Evolutionary conservation across 2,888 invertebrate species (phyloP), one percentile per base, ranked within the genome.

Genomic region (Agriopis aurantiaria): DNA sequence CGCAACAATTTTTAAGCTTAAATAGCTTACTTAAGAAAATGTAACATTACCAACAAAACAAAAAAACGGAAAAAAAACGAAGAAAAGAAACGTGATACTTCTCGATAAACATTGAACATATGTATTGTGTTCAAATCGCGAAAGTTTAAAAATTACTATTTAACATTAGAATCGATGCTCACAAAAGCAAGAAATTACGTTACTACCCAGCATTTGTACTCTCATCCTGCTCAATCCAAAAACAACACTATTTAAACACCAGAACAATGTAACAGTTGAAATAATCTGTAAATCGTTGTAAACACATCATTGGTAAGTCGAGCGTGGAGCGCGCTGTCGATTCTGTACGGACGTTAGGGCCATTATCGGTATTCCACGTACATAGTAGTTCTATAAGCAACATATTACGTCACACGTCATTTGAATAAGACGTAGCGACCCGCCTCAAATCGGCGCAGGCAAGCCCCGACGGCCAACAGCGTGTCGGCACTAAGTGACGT

Each of bases 401-500:
- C 49, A 11, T 41, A 51, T 69, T 51, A 61, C 65, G 65, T 65
- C 58, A 68, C 68, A 49, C 41, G 17, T 53, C 52, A 65, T 69
- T 69, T 69, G 65, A 69, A 69, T 69, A 69, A 69, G 69, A 65
- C 69, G 60, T 52, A 45, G 41, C 51, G 57, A 64, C 63, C 12
- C 64, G 69, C 60, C 64, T 69, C 43, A 33, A 60, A 65, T 33
- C 58, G 43, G 43, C 58, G 58, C 61, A 52, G 61, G 43, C 61
- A 43, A 61, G 51, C 46, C 46, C 46, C 58, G 12, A 17, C 46
- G 56, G 56, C 14, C 41, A 56, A 43, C 58, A 8, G 23, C 58
- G 58, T 58, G 58, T 57, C 57, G 45, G 57, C 57, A 57, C 43
- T 64, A 68, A 65, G 75, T 83, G 81, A 83, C 83, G 82, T 82